Percentiles rank a stretch among this genome's conserved stretches.
Evolutionary conservation across 2,797 vertebrate species (phyloP).

Genomic region (Antrozous pallidus): DNA sequence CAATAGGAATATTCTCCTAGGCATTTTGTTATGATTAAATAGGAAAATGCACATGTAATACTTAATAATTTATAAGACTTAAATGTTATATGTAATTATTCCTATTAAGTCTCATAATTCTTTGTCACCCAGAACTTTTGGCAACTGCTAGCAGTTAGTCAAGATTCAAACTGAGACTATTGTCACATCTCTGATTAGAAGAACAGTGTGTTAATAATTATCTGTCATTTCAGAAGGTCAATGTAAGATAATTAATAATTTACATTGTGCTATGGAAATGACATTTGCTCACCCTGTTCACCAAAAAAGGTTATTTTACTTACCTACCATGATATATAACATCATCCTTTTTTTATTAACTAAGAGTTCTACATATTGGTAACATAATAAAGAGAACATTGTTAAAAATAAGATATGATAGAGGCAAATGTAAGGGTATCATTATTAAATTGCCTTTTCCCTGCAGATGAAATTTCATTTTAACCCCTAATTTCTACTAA

Average conservation of each 20-base stretch:
- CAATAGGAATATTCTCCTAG: neutral
- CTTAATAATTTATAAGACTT: neutral
- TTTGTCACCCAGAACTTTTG: neutral
- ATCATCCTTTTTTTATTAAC: neutral
- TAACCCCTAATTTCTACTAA: slow-evolving; percentile 33
- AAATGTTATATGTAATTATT: slow-evolving; percentile 29
- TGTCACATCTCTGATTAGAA: neutral
- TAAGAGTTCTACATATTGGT: neutral
- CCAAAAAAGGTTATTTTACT: neutral
- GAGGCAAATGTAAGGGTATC: neutral
- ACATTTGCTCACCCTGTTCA: slow-evolving; percentile 3
- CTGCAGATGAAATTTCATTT: slow-evolving; percentile 79
- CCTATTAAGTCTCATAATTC: neutral
- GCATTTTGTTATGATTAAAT: neutral
- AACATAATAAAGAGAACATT: neutral
- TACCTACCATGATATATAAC: neutral
- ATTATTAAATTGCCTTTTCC: neutral
- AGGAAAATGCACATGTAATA: neutral
- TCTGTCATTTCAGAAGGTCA: slow-evolving; percentile 44
- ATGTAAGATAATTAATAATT: slow-evolving; percentile 56
- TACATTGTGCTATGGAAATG: slow-evolving; percentile 22
- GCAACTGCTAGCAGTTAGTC: slow-evolving; percentile 23
- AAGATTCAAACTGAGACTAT: slow-evolving; percentile 20
- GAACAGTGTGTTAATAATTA: slow-evolving; percentile 39
- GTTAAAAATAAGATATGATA: neutral